Percentiles rank a stretch among this genome's conserved stretches.
Evolutionary conservation across 2,797 vertebrate species (phyloP).

Genomic region (Takifugu ocellatus): DNA sequence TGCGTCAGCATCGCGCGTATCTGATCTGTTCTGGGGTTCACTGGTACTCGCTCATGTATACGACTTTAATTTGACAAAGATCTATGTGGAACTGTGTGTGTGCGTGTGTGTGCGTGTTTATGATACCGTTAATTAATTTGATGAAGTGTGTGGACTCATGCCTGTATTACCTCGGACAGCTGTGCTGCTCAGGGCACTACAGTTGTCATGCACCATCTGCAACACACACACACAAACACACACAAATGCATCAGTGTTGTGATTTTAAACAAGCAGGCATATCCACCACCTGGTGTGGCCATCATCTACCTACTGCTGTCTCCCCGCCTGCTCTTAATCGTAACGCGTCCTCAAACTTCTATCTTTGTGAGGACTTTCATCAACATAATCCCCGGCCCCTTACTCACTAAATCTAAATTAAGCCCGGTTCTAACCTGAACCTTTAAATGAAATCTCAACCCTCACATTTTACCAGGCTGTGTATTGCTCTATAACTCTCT

Average conservation of each 20-base stretch:
- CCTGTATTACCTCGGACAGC: constrained; percentile 35
- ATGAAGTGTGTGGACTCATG: no score
- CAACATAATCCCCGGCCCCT: not conserved
- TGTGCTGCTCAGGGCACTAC: constrained; percentile 52
- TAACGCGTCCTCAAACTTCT: constrained; percentile 1
- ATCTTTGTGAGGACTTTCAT: no score
- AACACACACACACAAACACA: constrained; percentile 4
- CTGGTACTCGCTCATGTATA: no score
- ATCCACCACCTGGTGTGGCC: constrained; percentile 53
- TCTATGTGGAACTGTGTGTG: no score
- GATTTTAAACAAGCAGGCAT: constrained; percentile 53
- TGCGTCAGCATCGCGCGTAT: no score
- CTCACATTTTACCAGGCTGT: not conserved
- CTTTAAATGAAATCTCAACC: no score
- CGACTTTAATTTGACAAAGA: no score
- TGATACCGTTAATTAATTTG: no score
- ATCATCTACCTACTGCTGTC: constrained; percentile 43
- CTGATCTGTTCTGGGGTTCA: no score
- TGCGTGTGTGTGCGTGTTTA: no score
- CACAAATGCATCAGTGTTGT: constrained; percentile 20
- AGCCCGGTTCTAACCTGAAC: not conserved
- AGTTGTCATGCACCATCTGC: constrained; percentile 50
- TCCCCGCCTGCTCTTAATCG: constrained; percentile 10
- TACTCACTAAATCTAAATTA: not conserved
- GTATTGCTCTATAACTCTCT: not conserved